These are phyloP conservation scores for Notarius quadriscutis DNA, from an alignment of 2,113 vertebrate genomes.

Conservation along the genomic window DNA sequence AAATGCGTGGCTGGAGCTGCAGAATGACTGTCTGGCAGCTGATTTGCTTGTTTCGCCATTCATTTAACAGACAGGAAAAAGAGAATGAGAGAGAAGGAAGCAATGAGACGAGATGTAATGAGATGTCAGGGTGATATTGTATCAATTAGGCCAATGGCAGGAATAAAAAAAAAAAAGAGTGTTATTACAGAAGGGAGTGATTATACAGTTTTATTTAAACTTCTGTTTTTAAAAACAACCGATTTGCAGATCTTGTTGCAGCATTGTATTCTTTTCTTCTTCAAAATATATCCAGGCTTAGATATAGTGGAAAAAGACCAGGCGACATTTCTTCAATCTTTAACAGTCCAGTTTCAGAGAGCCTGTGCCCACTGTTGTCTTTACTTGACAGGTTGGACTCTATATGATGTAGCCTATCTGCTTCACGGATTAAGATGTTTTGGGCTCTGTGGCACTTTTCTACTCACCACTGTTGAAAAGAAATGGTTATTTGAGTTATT, in stretches of 20 bases:
- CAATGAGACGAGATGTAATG: slow-evolving; percentile 35
- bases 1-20: slow-evolving; percentile 24
- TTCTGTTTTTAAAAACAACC: neutral
- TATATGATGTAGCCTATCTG: neutral
- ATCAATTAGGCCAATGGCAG: slow-evolving; percentile 41
- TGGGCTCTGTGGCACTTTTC: neutral
- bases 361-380: neutral
- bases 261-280: neutral
- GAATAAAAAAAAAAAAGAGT: neutral
- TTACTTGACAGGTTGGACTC: neutral
- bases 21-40: slow-evolving; percentile 34
- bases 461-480: neutral
- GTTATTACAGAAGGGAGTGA: slow-evolving; percentile 6
- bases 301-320: neutral
- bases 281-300: neutral
- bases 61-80: slow-evolving; percentile 21
- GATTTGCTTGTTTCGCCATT: slow-evolving; percentile 38
- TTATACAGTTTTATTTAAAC: slow-evolving; percentile 24
- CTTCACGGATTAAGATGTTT: neutral
- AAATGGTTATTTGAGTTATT: neutral
- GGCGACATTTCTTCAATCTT: neutral
- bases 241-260: neutral
- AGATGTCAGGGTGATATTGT: slow-evolving; percentile 16
- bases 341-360: neutral
- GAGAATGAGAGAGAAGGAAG: slow-evolving; percentile 23